Conservation (phyloP, 2,113 vertebrate species). For the Pachycephala philippinensis region DNA sequence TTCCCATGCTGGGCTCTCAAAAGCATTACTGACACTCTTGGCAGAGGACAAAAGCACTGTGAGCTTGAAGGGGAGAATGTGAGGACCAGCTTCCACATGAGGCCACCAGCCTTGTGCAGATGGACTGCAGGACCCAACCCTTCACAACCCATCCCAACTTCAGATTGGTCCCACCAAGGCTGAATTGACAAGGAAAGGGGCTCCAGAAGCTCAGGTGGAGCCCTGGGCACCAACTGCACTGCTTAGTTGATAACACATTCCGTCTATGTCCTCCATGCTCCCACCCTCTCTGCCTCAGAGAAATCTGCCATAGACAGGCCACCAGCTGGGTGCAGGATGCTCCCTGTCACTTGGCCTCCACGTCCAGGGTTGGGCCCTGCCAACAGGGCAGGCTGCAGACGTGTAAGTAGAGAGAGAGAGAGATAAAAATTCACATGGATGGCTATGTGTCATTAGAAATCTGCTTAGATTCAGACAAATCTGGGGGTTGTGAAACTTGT, state of each 20-base stretch:
- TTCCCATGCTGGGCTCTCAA: fast-evolving
- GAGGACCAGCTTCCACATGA: background rate
- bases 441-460: background rate
- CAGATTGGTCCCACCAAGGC: background rate
- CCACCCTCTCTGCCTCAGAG: background rate
- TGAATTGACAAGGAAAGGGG: background rate
- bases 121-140: background rate
- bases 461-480: background rate
- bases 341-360: background rate
- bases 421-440: background rate
- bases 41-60: background rate
- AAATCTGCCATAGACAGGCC: background rate
- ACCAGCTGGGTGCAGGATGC: background rate
- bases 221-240: background rate
- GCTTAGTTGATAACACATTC: background rate
- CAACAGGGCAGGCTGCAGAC: too few species aligned
- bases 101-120: background rate
- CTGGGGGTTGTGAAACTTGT: background rate
- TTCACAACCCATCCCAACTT: background rate
- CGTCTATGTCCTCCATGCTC: background rate
- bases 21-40: fast-evolving
- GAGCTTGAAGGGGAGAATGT: background rate
- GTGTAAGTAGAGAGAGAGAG: background rate
- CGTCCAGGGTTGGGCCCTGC: background rate
- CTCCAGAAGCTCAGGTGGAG: background rate